Base-by-base conservation (phyloP, 2,113 vertebrate genomes). In the Rhinoderma darwinii region DNA sequence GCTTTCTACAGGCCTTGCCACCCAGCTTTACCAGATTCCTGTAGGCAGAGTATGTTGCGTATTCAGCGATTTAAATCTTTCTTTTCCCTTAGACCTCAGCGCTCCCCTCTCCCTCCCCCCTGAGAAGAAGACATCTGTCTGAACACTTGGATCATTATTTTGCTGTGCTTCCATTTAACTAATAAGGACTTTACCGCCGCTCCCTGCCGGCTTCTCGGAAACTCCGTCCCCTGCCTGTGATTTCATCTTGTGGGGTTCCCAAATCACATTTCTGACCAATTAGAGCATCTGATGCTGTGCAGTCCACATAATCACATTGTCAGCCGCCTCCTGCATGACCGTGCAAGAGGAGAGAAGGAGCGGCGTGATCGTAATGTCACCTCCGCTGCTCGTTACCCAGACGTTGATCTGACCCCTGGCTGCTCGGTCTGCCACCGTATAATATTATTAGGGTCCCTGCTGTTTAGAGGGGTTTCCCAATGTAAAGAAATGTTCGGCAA, bases 251-350 rank as follows among this genome's bases (percentile, higher is more conserved):
- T 75, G 86, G 86, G 86, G 66, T 82, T 87, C 73, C 56, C 72
- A 87, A 87, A 87, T 87, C 78, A 63, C 86, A 87, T 87, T 87
- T 87, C 86, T 68, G 82, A 20, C 86, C 86, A 82, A 87, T 87
- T 87, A 87, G 84, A 68, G 37, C 66, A 43, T 32, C 27, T 81
- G 85, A 87, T 61, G 77, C 39, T 81, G 66, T 44, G 77, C 85
- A 87, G 85, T 39, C 11, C 66, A 30, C 50, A 54, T 87, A 82
- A 87, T 87, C 51, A 30, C 86, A 87, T 87, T 82, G 79, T 54
- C 15, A 18, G 27, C 20, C 43, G n/a, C 78, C 20, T 41, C 6
- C 54, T 14, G 27, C 63, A 54, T 14, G 30, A 12, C 25, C 56
- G 3, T 43, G 44, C 20, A 15, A 54, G 73, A 47, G n/a, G 18